Evolutionary conservation across 2,888 invertebrate species (phyloP), one percentile per base, ranked within the genome.

Genomic region (Slavum lentiscoides): DNA sequence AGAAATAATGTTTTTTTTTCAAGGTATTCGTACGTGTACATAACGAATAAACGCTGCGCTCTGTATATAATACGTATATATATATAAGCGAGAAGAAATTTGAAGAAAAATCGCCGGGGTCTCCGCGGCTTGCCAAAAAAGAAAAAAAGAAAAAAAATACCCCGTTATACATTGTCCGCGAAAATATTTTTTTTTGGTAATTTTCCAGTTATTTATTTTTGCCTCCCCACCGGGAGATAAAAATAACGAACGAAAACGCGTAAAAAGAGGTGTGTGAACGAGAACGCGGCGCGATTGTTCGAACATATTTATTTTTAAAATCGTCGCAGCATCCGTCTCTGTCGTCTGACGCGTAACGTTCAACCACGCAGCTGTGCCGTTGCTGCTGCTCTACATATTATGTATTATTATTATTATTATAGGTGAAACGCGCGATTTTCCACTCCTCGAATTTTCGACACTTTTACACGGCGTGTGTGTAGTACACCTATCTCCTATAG

Each of bases 271-370:
- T 30, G 30, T 30, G 4, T 37, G 30, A 70, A 77, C 4, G 69
- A 77, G 76, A 77, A 61, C 77, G 37, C 30, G 53, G 55, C 62
- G 77, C 69, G 77, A 77, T 77, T 70, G 77, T 77, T 70, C 13
- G 69, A 55, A 77, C 69, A 62, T 30, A 4, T 77, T 62, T 77
- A 70, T 70, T 77, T 69, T 70, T 77, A 77, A 77, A 77, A 70
- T 62, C 49, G 21, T 77, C 69, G 53, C 43, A 7, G 7, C 62
- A 77, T 77, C 62, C 39, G 77, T 70, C 69, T 70, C 13, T 39
- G 77, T 77, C 77, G 77, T 77, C 69, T 30, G 4, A 30, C 30
- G 4, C 4, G 4, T n/a, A 30, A 30, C 30, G 30, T 30, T 30
- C 30, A 30, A 2, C 1, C 77, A 37, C 69, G 77, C 77, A 69